Evolutionary conservation across 2,113 vertebrate species (phyloP).

Genomic region (Lophotis ruficrista): DNA sequence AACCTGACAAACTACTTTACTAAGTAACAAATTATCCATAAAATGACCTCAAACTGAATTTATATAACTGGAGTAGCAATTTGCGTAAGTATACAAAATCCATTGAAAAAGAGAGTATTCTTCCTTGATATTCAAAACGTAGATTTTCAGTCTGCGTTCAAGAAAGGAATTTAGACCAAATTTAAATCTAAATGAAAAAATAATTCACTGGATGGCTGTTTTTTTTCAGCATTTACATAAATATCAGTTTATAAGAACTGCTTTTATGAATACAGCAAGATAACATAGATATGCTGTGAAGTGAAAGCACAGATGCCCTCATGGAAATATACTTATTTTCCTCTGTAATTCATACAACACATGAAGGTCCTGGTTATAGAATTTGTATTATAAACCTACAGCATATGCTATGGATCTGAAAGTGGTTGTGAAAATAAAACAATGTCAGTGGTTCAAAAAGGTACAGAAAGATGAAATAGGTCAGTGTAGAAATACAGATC

Average conservation of each 20-base stretch:
- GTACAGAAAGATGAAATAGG: not conserved
- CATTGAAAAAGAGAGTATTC: not conserved
- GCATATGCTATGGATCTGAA: not conserved
- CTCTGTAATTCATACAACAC: not conserved
- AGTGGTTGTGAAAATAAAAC: not conserved
- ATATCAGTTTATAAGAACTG: not conserved
- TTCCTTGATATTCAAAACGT: not conserved
- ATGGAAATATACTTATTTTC: not conserved
- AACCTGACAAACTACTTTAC: slow-evolving; percentile 79
- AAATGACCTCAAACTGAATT: slow-evolving; percentile 77
- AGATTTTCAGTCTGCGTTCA: not conserved
- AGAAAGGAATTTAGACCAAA: not conserved
- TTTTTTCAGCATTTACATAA: not conserved
- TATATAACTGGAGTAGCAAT: slow-evolving; percentile 67
- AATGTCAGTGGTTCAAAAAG: not conserved
- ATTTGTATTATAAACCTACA: not conserved
- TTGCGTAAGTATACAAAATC: slow-evolving; percentile 51
- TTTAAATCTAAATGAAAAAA: slow-evolving; percentile 3
- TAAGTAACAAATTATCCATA: slow-evolving; percentile 80
- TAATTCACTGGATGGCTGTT: not conserved
- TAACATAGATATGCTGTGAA: not conserved
- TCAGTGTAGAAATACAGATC: not conserved
- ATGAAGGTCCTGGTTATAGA: not conserved
- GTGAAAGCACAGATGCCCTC: not conserved
- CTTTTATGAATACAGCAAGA: not conserved